These are phyloP conservation scores for Eueremaeus valkanovi DNA, from an alignment of 2,888 invertebrate genomes.

Conservation along the genomic window DNA sequence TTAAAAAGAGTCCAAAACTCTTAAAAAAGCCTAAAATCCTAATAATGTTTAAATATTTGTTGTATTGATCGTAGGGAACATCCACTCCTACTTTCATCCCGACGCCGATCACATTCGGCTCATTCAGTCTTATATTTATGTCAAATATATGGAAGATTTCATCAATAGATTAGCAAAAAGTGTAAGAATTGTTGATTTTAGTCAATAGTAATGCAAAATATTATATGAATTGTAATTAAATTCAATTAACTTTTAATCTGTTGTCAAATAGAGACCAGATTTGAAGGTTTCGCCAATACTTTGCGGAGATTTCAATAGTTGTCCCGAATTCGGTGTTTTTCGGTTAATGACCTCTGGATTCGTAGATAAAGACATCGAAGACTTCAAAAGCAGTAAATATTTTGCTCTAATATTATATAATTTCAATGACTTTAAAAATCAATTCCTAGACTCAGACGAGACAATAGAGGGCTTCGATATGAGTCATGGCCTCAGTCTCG, in stretches of 20 bases:
- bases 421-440: conserved; percentile 45
- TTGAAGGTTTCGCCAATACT: conserved; percentile 65
- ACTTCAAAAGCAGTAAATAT: conserved; percentile 71
- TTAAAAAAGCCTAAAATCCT: too few relatives aligned
- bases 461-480: conserved; percentile 63
- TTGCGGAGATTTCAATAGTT: conserved; percentile 91
- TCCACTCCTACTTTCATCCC: conserved; percentile 86
- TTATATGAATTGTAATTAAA: conserved; percentile 8
- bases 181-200: conserved; percentile 47
- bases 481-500: conserved; percentile 62
- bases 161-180: conserved; percentile 50
- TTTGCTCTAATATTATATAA: conserved; percentile 48
- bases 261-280: conserved; percentile 52
- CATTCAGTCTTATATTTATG: conserved; percentile 71
- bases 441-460: conserved; percentile 56
- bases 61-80: too few relatives aligned
- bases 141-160: conserved; percentile 65
- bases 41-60: too few relatives aligned
- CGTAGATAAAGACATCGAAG: conserved; percentile 63
- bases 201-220: neutral
- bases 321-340: conserved; percentile 75
- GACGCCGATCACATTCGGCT: conserved; percentile 83
- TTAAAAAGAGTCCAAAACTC: too few relatives aligned
- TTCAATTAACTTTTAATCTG: neutral
- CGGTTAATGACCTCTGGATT: conserved; percentile 67